phyloP scores from a whole-genome alignment of 2,797 vertebrate genomes.

The Hapalemur alaotrensis region DNA sequence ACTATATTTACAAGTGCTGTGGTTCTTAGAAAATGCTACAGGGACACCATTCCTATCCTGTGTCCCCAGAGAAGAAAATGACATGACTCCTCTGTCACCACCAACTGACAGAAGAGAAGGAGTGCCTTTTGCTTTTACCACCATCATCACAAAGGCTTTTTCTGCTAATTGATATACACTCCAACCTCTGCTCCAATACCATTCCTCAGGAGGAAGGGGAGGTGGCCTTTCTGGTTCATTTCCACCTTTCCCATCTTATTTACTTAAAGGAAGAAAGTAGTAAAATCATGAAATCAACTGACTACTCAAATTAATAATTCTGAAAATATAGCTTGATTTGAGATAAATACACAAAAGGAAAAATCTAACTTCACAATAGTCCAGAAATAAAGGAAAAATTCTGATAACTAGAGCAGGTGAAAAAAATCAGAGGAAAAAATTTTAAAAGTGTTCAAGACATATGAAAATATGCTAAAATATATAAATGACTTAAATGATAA shows the following conservation, averaged over 20 bases:
- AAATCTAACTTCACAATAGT: background rate
- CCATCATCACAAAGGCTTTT: background rate
- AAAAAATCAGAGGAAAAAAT: background rate
- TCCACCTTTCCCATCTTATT: background rate
- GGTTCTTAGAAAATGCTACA: background rate
- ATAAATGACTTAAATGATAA: background rate
- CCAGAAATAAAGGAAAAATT: background rate
- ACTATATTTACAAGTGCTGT: background rate
- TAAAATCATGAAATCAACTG: background rate
- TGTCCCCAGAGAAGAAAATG: background rate
- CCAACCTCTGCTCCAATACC: background rate
- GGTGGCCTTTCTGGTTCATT: background rate
- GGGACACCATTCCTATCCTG: background rate
- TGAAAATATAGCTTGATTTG: slow-evolving; percentile 2
- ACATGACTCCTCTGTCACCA: background rate
- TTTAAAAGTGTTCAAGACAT: background rate
- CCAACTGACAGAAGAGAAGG: background rate
- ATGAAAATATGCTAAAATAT: slow-evolving; percentile 26
- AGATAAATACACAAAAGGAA: slow-evolving; percentile 10
- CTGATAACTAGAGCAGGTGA: background rate
- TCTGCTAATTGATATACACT: background rate
- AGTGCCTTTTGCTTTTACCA: background rate
- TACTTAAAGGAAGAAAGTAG: slow-evolving; percentile 1
- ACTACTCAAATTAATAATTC: background rate
- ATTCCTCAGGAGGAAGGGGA: background rate